Percentiles rank a stretch among this genome's conserved stretches.
Evolutionary conservation across 2,888 invertebrate genomes (phyloP).

Genomic region (Mactromeris polynyma): DNA sequence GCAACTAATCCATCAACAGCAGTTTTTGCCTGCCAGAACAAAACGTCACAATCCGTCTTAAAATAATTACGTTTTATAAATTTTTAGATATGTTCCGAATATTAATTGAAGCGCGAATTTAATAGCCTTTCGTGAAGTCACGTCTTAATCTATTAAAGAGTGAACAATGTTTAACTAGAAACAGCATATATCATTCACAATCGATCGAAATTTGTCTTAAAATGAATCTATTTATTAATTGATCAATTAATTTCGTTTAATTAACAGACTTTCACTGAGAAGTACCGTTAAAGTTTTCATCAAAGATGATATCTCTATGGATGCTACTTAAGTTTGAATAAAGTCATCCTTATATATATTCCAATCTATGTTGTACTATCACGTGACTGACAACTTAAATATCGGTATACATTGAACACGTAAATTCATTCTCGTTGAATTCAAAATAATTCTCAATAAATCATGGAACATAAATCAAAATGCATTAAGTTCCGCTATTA

Average conservation of each 20-base stretch:
- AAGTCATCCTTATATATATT: no score
- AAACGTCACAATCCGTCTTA: neutral
- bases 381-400: neutral
- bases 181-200: no score
- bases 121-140: neutral
- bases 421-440: neutral
- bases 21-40: neutral
- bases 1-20: neutral
- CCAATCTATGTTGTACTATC: neutral
- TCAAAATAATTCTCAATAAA: neutral
- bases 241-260: no score
- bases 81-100: conserved; percentile 1
- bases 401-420: neutral
- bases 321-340: no score
- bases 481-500: neutral
- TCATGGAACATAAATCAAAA: neutral
- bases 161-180: no score
- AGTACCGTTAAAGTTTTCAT: no score
- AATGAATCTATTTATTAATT: no score
- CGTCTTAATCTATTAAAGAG: neutral
- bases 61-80: neutral
- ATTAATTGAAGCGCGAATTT: neutral
- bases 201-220: no score
- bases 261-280: no score
- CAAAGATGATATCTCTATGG: no score